phyloP scores from a whole-genome alignment of 2,888 invertebrate species.

The Athripsodes cinereus region DNA sequence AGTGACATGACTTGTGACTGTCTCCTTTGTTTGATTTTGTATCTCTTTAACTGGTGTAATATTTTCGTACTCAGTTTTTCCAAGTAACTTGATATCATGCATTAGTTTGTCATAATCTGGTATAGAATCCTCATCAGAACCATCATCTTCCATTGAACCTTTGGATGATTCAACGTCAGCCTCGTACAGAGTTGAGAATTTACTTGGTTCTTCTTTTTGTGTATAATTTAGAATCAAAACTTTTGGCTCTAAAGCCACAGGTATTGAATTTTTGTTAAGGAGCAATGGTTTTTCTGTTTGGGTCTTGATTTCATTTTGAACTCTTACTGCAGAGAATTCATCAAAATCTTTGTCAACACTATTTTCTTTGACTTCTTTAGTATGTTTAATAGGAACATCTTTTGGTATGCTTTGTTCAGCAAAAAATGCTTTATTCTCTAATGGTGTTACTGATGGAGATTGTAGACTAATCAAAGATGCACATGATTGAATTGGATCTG shows the following conservation, averaged over 20 bases:
- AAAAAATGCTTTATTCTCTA: constrained; percentile 19
- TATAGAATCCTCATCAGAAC: neutral
- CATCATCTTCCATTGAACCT: neutral
- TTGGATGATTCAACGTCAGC: constrained; percentile 36
- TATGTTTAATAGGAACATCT: neutral
- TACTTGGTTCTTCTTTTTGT: constrained; percentile 32
- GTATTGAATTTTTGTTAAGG: constrained; percentile 35
- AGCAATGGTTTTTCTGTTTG: constrained; percentile 33
- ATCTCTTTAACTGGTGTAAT: neutral
- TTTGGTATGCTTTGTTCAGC: constrained; percentile 17
- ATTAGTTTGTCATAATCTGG: constrained; percentile 10
- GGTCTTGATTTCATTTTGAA: constrained; percentile 35
- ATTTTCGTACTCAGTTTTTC: constrained; percentile 7
- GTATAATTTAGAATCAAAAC: constrained; percentile 35
- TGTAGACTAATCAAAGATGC: constrained; percentile 11
- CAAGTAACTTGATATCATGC: constrained; percentile 1
- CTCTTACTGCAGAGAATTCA: constrained; percentile 44
- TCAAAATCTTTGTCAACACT: constrained; percentile 47
- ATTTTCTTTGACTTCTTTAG: constrained; percentile 24
- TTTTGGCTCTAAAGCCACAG: constrained; percentile 37
- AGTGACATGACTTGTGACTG: neutral
- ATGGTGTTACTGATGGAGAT: constrained; percentile 24
- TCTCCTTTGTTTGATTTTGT: neutral
- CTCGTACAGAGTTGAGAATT: constrained; percentile 41
- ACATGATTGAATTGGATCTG: constrained; percentile 1